Conservation (phyloP, 2,113 vertebrate genomes). For the Onychostoma macrolepis region DNA sequence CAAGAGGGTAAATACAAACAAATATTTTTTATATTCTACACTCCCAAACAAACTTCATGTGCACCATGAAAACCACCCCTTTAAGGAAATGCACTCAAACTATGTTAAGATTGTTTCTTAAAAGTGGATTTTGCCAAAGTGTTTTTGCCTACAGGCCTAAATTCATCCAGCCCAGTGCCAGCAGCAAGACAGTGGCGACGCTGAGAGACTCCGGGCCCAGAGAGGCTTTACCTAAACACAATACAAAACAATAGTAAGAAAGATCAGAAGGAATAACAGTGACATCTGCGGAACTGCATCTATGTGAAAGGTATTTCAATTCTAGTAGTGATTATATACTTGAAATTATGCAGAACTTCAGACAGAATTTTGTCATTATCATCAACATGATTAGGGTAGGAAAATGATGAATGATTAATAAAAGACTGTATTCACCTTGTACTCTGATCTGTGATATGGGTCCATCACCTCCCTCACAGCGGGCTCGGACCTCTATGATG, state of each 20-base stretch:
- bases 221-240: conserved; percentile 73
- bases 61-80: not conserved
- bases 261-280: not conserved
- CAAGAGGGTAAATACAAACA: not conserved
- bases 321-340: not conserved
- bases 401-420: not conserved
- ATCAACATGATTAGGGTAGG: not conserved
- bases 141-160: conserved; percentile 79
- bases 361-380: not conserved
- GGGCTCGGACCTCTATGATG: conserved; percentile 90
- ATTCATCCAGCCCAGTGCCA: conserved; percentile 79
- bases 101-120: conserved; percentile 32
- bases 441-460: conserved; percentile 90
- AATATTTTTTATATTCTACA: not conserved
- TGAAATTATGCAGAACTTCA: not conserved
- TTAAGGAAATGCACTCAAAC: not conserved
- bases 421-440: conserved; percentile 65
- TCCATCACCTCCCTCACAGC: conserved; percentile 95
- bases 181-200: conserved; percentile 77
- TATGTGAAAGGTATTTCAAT: not conserved
- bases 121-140: conserved; percentile 69
- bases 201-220: conserved; percentile 67
- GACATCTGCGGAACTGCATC: not conserved
- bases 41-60: not conserved
- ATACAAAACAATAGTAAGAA: conserved; percentile 31